Percentiles rank a stretch among this genome's conserved stretches.
phyloP scores from a whole-genome alignment of 2,113 vertebrate genomes.

The Clarias macrocephalus region DNA sequence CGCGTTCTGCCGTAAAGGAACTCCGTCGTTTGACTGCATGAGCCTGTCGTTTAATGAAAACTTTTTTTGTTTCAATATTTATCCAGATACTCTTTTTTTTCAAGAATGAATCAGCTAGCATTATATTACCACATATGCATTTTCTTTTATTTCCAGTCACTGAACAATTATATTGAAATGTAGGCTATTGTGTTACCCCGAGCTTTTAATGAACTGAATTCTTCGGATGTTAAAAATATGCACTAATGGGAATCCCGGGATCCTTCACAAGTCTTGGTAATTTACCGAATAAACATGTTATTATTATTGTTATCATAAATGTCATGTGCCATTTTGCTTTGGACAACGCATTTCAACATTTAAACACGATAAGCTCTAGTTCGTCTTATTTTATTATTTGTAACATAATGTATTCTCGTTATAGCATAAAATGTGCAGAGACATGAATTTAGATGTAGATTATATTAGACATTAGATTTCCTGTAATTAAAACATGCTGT shows the following conservation, averaged over 20 bases:
- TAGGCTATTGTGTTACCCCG: constrained; percentile 8
- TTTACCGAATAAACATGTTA: not conserved
- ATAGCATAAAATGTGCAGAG: not conserved
- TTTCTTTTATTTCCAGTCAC: constrained; percentile 25
- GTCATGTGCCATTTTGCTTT: not conserved
- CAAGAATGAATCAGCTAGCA: not conserved
- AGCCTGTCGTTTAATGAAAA: not conserved
- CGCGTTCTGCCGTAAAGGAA: constrained; percentile 5
- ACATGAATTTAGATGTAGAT: not conserved
- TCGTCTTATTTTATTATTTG: not conserved
- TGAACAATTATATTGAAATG: constrained; percentile 40
- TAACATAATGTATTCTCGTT: not conserved
- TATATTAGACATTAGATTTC: not conserved
- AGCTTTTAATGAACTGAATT: constrained; percentile 20
- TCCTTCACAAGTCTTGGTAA: not conserved
- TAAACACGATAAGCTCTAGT: not conserved
- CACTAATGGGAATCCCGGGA: not conserved
- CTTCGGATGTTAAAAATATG: not conserved
- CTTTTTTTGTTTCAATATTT: not conserved
- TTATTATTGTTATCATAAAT: constrained; percentile 1
- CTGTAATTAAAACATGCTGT: not conserved
- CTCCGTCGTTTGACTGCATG: not conserved
- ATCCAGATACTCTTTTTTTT: not conserved
- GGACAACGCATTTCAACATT: not conserved
- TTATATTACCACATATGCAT: not conserved